Evolutionary conservation across 2,113 vertebrate genomes (phyloP).

Genomic region (Pipra filicauda): DNA sequence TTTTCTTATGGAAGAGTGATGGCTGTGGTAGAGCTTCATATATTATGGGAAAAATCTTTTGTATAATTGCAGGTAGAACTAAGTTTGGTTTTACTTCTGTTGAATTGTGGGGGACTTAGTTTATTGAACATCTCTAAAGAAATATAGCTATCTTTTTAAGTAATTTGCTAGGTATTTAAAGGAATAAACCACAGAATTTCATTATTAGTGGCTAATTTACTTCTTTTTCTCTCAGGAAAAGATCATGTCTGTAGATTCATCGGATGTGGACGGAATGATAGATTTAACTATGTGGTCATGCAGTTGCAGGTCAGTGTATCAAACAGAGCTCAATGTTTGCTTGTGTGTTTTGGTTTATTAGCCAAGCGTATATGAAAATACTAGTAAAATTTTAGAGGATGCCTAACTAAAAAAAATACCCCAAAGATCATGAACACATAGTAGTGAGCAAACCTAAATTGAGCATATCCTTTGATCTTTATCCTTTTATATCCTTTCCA

Average conservation of each 20-base stretch:
- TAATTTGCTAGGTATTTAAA: background rate
- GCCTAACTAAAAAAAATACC: background rate
- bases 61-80: background rate
- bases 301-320: constrained; percentile 88
- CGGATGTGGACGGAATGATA: constrained; percentile 95
- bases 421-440: background rate
- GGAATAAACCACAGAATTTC: background rate
- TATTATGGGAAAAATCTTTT: background rate
- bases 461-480: background rate
- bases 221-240: constrained; percentile 81
- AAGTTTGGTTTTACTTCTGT: background rate
- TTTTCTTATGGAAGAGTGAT: background rate
- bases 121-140: background rate
- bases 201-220: background rate
- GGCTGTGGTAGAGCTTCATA: background rate
- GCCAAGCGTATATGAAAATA: background rate
- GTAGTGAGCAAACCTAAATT: background rate
- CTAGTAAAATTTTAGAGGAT: background rate
- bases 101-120: background rate
- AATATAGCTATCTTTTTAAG: background rate
- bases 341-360: background rate
- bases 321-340: background rate
- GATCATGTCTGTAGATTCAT: constrained; percentile 97
- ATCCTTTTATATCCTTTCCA: background rate
- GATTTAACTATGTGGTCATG: constrained; percentile 99